Conservation (phyloP, 2,888 invertebrate genomes). For the Torymus texanus region DNA sequence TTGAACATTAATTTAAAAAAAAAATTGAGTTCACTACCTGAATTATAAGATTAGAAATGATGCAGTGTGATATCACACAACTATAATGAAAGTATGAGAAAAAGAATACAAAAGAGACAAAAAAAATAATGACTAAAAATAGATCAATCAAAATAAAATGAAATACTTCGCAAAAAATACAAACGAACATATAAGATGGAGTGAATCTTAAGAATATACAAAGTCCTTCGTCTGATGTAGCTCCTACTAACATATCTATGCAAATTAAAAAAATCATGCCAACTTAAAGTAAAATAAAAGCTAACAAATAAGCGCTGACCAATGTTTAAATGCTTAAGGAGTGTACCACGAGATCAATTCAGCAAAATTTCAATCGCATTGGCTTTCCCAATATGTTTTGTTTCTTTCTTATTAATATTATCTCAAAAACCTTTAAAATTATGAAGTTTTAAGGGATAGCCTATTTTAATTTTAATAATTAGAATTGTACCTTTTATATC, state of each 20-base stretch:
- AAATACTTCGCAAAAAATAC: slow-evolving; percentile 68
- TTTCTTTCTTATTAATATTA: no score
- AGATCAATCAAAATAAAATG: slow-evolving; percentile 51
- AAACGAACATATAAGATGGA: slow-evolving; percentile 67
- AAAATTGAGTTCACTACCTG: slow-evolving; percentile 28
- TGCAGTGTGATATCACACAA: slow-evolving; percentile 35
- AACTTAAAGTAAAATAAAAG: slow-evolving; percentile 59
- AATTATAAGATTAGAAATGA: not conserved
- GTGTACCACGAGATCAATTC: slow-evolving; percentile 52
- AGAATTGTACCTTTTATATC: no score
- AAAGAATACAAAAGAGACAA: slow-evolving; percentile 24
- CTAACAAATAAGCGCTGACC: slow-evolving; percentile 64
- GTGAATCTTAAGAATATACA: slow-evolving; percentile 60
- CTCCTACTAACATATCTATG: slow-evolving; percentile 53
- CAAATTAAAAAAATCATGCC: slow-evolving; percentile 59
- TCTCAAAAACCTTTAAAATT: no score
- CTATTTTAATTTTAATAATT: no score
- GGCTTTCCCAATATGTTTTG: not conserved
- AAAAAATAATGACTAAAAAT: slow-evolving; percentile 56
- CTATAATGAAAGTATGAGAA: slow-evolving; percentile 26
- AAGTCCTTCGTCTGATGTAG: slow-evolving; percentile 61
- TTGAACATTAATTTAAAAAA: not conserved
- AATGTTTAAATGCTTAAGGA: slow-evolving; percentile 62
- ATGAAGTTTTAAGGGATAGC: no score
- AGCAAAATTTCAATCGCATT: slow-evolving; percentile 41